Conservation (phyloP, 2,888 invertebrate genomes). For the Diaphora mendica region DNA sequence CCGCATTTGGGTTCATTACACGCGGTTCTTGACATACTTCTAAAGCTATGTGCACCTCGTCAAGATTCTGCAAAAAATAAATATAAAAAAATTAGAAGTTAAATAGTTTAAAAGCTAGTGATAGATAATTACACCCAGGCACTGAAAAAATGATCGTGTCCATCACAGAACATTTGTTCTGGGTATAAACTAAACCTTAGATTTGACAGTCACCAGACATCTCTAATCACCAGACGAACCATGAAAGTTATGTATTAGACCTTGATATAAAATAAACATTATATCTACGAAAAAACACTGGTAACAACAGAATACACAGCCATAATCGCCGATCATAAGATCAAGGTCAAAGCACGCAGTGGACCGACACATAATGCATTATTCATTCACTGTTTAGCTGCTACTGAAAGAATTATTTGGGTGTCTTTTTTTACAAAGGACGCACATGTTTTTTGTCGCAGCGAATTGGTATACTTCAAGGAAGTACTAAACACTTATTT, state of each 20-base stretch:
- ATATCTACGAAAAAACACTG: conserved; percentile 6
- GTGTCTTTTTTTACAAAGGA: not conserved
- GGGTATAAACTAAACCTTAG: no score
- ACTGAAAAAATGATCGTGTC: no score
- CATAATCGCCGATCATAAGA: conserved; percentile 39
- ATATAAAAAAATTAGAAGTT: not conserved
- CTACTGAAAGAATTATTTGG: conserved; percentile 6
- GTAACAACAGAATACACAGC: conserved; percentile 23
- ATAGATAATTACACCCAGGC: no score
- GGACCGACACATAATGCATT: conserved; percentile 44
- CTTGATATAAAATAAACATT: not conserved
- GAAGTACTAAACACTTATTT: not conserved
- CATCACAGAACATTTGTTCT: no score
- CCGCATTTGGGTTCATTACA: conserved; percentile 69
- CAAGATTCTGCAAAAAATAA: conserved; percentile 90
- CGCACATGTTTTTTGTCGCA: not conserved
- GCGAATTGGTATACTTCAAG: not conserved
- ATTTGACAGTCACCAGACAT: no score
- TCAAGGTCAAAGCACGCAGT: conserved; percentile 47
- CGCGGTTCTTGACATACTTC: conserved; percentile 96
- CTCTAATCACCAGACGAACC: no score
- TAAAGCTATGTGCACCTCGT: conserved; percentile 96
- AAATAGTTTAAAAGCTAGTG: no score
- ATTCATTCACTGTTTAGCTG: conserved; percentile 36
- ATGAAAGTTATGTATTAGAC: not conserved